phyloP scores from a whole-genome alignment of 35 echinoderm and acorn worm species.

The Lytechinus pictus region DNA sequence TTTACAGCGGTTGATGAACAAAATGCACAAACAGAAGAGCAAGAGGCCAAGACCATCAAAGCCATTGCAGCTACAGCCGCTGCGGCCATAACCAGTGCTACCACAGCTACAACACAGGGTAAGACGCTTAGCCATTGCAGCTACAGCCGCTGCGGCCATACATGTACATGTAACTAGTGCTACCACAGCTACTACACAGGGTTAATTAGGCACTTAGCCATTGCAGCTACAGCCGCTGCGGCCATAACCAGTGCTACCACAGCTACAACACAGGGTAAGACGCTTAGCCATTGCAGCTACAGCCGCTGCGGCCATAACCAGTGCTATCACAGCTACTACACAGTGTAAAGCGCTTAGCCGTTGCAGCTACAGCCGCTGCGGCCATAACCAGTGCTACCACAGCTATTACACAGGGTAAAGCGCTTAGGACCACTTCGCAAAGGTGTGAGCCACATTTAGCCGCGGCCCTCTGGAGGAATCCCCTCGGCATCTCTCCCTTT shows the following conservation, averaged over 20 bases:
- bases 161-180: too few relatives aligned
- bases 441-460: too few relatives aligned
- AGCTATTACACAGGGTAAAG: slow-evolving; percentile 50
- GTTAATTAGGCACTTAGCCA: slow-evolving; percentile 9
- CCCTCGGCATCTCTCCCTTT: too few relatives aligned
- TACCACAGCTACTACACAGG: too few relatives aligned
- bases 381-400: slow-evolving; percentile 67
- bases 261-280: slow-evolving; percentile 49
- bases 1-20: slow-evolving; percentile 96
- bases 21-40: slow-evolving; percentile 94
- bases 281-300: background rate
- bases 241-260: slow-evolving; percentile 67
- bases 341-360: background rate
- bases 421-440: background rate
- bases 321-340: too few relatives aligned
- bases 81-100: slow-evolving; percentile 62
- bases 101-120: slow-evolving; percentile 60
- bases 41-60: slow-evolving; percentile 74
- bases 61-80: slow-evolving; percentile 67
- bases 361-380: slow-evolving; percentile 62
- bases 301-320: too few relatives aligned
- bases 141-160: background rate
- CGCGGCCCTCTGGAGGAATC: too few relatives aligned
- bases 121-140: background rate
- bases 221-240: slow-evolving; percentile 62